Base-by-base conservation (phyloP, 2,113 vertebrate species). In the Gyps fulvus region DNA sequence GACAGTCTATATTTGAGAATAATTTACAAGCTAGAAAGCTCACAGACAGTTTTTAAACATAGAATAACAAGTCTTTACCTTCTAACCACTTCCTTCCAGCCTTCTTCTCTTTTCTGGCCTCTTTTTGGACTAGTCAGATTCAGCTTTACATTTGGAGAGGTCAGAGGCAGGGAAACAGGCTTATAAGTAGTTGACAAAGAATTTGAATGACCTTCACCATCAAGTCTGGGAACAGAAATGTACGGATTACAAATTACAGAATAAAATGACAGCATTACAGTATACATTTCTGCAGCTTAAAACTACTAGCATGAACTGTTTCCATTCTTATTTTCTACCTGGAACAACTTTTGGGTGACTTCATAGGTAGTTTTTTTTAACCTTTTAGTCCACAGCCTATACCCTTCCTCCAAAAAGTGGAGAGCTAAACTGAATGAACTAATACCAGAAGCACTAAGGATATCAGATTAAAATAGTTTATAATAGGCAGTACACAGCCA, bases 11-110 rank as follows among this genome's bases (percentile, higher is more conserved):
- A 52, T 61, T 78, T 62, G 55, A 81, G 47, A 87, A 18, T 10
- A 84, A 29, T 50, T 97, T 73, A 89, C 21, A 69, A 91, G 59
- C 13, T 45, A 40, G 45, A 62, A 93, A 82, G 34, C 61, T 89
- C 32, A 58, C 13, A 52, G 31, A 58, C 13, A 50, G 52, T 63
- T 89, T 66, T 52, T 32, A 96, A 94, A 78, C 4, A 89, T 1
- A 49, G 42, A 70, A 87, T 27, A 26, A 94, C 50, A 52, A 85
- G 36, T 59, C 63, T 83, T 97, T 97, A 99, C 99, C 99, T 98
- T 97, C 99, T 98, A 81, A 99, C 99, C 40, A 99, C 99, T 97
- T 99, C 99, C 98, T 99, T 99, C 99, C 99, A 99, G 26, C 99
- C 99, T 93, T 99, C 99, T 98, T 99, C 99, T 98, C 99, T 99